A percentile compares a stretch with the other conserved stretches of the same genome.
These are phyloP conservation scores for Cosmia trapezina DNA, from an alignment of 2,888 invertebrate species.

Conservation along the genomic window DNA sequence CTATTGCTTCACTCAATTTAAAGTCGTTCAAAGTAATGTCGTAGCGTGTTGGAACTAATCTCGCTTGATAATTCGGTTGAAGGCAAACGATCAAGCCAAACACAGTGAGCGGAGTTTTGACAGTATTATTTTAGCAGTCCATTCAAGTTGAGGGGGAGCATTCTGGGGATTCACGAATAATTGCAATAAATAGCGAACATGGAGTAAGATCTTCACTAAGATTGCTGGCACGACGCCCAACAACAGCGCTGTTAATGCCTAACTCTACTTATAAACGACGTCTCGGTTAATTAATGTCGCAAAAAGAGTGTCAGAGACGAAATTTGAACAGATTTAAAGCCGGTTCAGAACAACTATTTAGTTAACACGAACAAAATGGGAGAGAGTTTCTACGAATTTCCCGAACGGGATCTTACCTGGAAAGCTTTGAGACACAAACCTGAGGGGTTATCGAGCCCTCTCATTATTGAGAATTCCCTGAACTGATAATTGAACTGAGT, in stretches of 20 bases:
- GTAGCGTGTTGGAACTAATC: constrained; percentile 47
- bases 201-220: constrained; percentile 69
- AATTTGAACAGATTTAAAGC: constrained; percentile 59
- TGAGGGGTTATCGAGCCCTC: constrained; percentile 38
- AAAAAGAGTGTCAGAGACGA: constrained; percentile 61
- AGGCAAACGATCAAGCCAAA: constrained; percentile 42
- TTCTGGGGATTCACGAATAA: constrained; percentile 76
- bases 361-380: constrained; percentile 33
- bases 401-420: constrained; percentile 31
- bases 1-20: constrained; percentile 50
- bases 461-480: constrained; percentile 49
- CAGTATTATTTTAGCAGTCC: constrained; percentile 65
- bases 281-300: constrained; percentile 70
- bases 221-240: constrained; percentile 76
- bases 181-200: constrained; percentile 79
- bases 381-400: constrained; percentile 46
- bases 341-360: constrained; percentile 44
- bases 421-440: constrained; percentile 42
- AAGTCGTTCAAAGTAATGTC: constrained; percentile 47
- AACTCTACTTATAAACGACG: constrained; percentile 71
- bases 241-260: constrained; percentile 73
- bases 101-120: constrained; percentile 47
- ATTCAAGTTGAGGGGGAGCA: constrained; percentile 68
- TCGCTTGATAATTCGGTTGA: constrained; percentile 44
- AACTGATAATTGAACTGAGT: constrained; percentile 46